Percentiles rank a stretch among this genome's conserved stretches.
phyloP scores from a whole-genome alignment of 2,113 vertebrate species.

The Leucopsar rothschildi region DNA sequence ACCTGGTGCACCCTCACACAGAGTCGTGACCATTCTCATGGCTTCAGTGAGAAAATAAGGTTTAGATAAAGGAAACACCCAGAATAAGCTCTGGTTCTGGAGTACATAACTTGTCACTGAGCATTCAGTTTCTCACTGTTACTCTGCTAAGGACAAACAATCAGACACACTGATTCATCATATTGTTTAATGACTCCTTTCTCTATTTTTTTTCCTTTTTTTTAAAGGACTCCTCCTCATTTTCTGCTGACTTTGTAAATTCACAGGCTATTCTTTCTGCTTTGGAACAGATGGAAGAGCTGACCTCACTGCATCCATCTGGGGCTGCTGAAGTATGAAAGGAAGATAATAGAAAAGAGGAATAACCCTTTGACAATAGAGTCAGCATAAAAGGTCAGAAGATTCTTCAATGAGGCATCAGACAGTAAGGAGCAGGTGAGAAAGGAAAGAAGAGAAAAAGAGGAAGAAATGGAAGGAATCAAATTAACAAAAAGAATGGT shows the following conservation, averaged over 20 bases:
- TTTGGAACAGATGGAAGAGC: constrained; percentile 9
- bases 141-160: neutral
- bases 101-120: neutral
- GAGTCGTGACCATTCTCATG: neutral
- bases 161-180: neutral
- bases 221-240: neutral
- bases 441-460: neutral
- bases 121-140: neutral
- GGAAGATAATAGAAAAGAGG: neutral
- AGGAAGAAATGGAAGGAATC: neutral
- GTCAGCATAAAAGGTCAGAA: neutral
- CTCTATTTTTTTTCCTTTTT: neutral
- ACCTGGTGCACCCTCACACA: neutral
- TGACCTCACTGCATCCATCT: neutral
- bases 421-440: neutral
- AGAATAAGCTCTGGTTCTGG: neutral
- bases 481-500: neutral
- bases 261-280: neutral
- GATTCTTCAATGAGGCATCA: neutral
- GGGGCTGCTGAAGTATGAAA: neutral
- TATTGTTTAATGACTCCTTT: neutral
- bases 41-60: neutral
- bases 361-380: neutral
- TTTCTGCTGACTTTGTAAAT: neutral
- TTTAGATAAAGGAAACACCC: neutral